Percentiles rank a stretch among this genome's conserved stretches.
Conservation (phyloP, 64 coral and sea anemone genomes). For the Platygyra sinensis region DNA sequence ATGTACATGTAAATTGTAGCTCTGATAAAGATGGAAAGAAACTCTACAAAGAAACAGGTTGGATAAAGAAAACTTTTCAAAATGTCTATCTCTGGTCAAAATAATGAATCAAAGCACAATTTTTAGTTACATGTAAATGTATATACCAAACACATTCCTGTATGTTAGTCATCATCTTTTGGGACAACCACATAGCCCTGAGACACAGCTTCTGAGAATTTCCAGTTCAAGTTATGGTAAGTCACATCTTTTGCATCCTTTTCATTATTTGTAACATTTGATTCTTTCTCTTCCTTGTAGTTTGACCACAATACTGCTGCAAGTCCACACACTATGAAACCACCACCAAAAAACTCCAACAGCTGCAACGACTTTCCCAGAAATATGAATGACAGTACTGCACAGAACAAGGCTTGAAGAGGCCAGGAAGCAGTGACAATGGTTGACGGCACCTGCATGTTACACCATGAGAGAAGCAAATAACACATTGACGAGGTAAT, state of each 20-base stretch:
- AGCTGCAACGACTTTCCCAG: constrained; percentile 23
- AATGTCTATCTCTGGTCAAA: too few relatives aligned
- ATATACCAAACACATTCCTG: too few relatives aligned
- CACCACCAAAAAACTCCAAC: constrained; percentile 47
- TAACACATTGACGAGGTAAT: constrained; percentile 25
- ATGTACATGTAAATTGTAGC: too few relatives aligned
- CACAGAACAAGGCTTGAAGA: constrained; percentile 56
- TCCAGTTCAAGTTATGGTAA: not conserved
- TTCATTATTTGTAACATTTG: not conserved
- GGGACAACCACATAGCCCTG: constrained; percentile 9
- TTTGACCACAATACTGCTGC: constrained; percentile 57
- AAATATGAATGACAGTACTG: constrained; percentile 33
- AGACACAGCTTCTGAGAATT: constrained; percentile 9
- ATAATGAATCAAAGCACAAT: too few relatives aligned
- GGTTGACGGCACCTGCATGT: constrained; percentile 53
- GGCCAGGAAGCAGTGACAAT: constrained; percentile 60
- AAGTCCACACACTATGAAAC: constrained; percentile 42
- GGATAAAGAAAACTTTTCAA: too few relatives aligned
- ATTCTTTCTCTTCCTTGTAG: constrained; percentile 32
- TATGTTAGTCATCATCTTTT: not conserved
- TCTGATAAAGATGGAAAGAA: too few relatives aligned
- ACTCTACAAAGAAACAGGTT: too few relatives aligned
- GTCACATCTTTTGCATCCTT: not conserved
- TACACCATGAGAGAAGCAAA: constrained; percentile 67
- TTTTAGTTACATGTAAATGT: too few relatives aligned